Base-by-base conservation (phyloP, 2,797 vertebrate genomes). In the Rhinatrema bivittatum region DNA sequence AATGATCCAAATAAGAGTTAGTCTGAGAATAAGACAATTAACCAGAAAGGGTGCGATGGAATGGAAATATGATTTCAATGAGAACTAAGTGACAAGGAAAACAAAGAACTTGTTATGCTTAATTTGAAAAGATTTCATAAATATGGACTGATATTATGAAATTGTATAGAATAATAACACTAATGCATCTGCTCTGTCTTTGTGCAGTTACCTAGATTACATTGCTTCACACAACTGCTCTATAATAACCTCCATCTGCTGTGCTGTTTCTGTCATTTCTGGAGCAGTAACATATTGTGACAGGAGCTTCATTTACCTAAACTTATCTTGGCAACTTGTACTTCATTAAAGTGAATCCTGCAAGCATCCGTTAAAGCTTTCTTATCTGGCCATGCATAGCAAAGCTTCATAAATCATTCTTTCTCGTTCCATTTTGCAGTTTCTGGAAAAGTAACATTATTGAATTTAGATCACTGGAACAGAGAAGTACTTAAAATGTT, bases 371-470 rank as follows among this genome's bases (percentile, higher is more conserved):
- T 81, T 82, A 78, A 72, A 76, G 70, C 74, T 72, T 77, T 80
- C 62, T 75, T 78, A 74, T 73, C 70, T 76, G 74, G 50, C 62
- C 66, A 72, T 70, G 74, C 79, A 76, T 73, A 78, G 63, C 62
- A 56, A 75, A 65, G 62, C 59, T 74, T 74, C 79, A 84, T 85
- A 84, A 84, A 85, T 85, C 82, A 82, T 81, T 70, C 70, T 82
- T 73, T 81, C 74, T 68, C 63, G 77, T 79, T 76, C 53, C 56
- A 68, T 80, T 80, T 64, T 74, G 60, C 67, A 70, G 61, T 56
- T 69, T 60, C 66, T 70, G 41, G 61, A 79, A 74, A 75, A 66
- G 65, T 74, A 82, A 66, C 53, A 54, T 78, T 80, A 81, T 79
- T 78, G 72, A 76, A 79, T 79, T 81, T 72, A 76, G 67, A 79